Evolutionary conservation across 1,140 invertebrate genomes (phyloP).

Genomic region (Apocrypta bakeri): DNA sequence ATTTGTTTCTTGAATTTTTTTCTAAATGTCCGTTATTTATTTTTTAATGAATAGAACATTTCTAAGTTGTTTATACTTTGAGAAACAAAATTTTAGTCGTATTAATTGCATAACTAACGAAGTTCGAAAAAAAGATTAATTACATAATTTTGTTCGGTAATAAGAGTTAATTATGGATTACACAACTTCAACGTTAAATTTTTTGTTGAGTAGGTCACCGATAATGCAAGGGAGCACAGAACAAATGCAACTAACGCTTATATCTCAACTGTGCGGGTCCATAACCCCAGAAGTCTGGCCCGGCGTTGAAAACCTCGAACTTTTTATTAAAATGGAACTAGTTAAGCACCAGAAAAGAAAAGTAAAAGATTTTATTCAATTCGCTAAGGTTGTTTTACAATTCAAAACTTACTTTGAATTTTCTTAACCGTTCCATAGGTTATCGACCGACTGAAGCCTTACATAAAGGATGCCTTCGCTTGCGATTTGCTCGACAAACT

Average conservation of each 20-base stretch:
- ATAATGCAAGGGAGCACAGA: slow-evolving; percentile 95
- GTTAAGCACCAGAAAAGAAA: slow-evolving; percentile 93
- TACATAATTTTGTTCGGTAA: too few species aligned
- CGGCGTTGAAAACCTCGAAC: slow-evolving; percentile 92
- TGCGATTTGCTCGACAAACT: slow-evolving; percentile 96
- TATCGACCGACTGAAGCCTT: slow-evolving; percentile 91
- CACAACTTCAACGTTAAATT: not conserved
- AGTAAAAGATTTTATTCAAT: slow-evolving; percentile 74
- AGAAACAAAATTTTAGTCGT: too few species aligned
- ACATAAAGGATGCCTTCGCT: slow-evolving; percentile 93
- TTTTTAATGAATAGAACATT: too few species aligned
- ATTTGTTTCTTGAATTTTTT: too few species aligned
- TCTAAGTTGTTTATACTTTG: too few species aligned
- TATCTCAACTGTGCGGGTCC: slow-evolving; percentile 96
- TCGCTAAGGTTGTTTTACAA: too few species aligned
- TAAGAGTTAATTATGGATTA: too few species aligned
- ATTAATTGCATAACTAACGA: too few species aligned
- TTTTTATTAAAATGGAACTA: slow-evolving; percentile 94
- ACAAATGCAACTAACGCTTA: slow-evolving; percentile 95
- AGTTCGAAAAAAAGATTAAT: too few species aligned
- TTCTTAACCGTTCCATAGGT: slow-evolving; percentile 72
- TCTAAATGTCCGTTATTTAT: too few species aligned
- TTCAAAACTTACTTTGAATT: too few species aligned
- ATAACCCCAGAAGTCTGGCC: slow-evolving; percentile 97
- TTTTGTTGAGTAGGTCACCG: slow-evolving; percentile 73